phyloP scores from a whole-genome alignment of 2,888 invertebrate species.

The Nomada fabriciana region DNA sequence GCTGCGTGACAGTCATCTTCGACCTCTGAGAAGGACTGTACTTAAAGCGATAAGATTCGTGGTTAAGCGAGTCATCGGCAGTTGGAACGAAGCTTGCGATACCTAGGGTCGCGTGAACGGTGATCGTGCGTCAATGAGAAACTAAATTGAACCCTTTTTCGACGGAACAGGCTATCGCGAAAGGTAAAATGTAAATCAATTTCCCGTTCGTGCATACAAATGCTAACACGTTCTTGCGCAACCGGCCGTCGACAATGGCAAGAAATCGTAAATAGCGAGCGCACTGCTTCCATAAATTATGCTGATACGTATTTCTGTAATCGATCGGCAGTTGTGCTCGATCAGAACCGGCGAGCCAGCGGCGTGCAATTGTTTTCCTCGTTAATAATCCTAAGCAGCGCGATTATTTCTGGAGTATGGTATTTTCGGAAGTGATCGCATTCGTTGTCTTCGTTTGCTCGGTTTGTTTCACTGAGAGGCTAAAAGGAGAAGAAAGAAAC shows the following conservation, averaged over 20 bases:
- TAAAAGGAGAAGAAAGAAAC: no score
- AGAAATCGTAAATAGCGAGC: slow-evolving; percentile 29
- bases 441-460: not conserved
- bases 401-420: slow-evolving; percentile 7
- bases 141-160: slow-evolving; percentile 35
- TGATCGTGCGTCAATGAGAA: not conserved
- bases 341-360: not conserved
- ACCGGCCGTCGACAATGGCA: slow-evolving; percentile 31
- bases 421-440: slow-evolving; percentile 29
- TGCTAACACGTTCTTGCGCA: slow-evolving; percentile 37
- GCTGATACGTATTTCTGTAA: slow-evolving; percentile 13
- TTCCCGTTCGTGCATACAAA: slow-evolving; percentile 27
- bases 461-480: not conserved
- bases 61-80: no score
- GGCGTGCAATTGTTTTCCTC: slow-evolving; percentile 1
- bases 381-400: not conserved
- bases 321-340: not conserved
- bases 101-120: no score
- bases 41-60: no score
- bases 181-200: slow-evolving; percentile 50
- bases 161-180: slow-evolving; percentile 25
- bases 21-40: no score
- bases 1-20: no score
- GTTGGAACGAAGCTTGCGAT: no score
- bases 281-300: slow-evolving; percentile 27